phyloP scores from a whole-genome alignment of 2,113 vertebrate species.

The Martes martes region DNA sequence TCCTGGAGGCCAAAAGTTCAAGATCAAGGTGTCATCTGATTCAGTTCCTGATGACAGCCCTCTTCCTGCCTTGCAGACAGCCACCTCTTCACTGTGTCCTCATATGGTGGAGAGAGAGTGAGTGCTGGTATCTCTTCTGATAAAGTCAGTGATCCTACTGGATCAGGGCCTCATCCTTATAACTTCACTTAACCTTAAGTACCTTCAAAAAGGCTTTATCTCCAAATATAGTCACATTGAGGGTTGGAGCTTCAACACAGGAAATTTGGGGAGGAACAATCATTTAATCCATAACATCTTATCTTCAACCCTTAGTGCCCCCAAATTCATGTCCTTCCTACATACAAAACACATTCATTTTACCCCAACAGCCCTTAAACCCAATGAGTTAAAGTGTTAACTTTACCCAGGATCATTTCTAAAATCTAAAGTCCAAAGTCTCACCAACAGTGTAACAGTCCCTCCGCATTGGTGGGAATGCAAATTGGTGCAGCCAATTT shows the following conservation, averaged over 20 bases:
- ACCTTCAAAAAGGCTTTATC: not conserved
- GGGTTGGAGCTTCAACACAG: not conserved
- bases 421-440: not conserved
- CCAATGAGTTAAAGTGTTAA: not conserved
- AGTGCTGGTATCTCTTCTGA: not conserved
- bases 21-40: not conserved
- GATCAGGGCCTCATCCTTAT: not conserved
- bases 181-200: not conserved
- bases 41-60: not conserved
- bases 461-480: too few relatives aligned
- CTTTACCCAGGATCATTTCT: not conserved
- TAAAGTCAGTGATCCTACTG: not conserved
- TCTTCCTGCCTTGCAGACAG: not conserved
- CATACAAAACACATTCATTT: not conserved
- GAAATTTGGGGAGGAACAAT: not conserved
- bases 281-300: not conserved
- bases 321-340: not conserved
- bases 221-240: not conserved
- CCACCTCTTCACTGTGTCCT: not conserved
- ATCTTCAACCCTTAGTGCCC: not conserved
- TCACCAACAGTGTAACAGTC: too few relatives aligned
- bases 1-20: not conserved
- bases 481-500: too few relatives aligned
- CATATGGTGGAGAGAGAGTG: not conserved
- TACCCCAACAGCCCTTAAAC: not conserved